Conservation (phyloP, 1,140 invertebrate species). For the Eurosta solidaginis region DNA sequence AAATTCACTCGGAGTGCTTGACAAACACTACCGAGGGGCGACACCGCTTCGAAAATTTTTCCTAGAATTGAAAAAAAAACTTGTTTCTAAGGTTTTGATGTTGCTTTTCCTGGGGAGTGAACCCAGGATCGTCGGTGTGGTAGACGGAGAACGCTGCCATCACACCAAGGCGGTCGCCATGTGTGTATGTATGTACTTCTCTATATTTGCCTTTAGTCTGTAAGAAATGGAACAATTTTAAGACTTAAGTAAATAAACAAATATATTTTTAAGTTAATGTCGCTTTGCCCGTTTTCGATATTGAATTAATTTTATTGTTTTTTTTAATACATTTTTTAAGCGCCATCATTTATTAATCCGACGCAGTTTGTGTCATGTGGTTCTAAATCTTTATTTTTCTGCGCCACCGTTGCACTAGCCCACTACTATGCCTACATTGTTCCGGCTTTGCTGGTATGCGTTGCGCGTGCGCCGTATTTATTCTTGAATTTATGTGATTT, state of each 20-base stretch:
- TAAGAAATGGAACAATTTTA: no score
- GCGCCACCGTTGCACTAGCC: neutral
- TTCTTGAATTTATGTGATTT: constrained; percentile 55
- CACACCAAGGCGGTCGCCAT: no score
- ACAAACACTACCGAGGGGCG: no score
- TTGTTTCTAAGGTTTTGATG: no score
- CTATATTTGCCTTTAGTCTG: no score
- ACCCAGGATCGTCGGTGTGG: no score
- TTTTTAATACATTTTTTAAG: constrained; percentile 41
- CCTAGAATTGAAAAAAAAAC: no score
- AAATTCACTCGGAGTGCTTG: no score
- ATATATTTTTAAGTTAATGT: neutral
- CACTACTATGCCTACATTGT: neutral
- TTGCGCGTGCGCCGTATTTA: neutral
- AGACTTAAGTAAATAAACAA: neutral
- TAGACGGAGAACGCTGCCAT: no score
- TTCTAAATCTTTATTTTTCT: neutral
- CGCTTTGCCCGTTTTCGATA: neutral
- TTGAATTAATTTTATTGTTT: neutral
- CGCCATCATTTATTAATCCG: constrained; percentile 57
- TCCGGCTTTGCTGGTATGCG: neutral
- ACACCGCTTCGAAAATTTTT: no score
- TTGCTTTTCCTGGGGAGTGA: no score
- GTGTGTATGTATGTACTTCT: neutral
- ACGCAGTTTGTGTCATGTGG: constrained; percentile 6